phyloP scores from a whole-genome alignment of 2,113 vertebrate genomes.

The Trichomycterus rosablanca region DNA sequence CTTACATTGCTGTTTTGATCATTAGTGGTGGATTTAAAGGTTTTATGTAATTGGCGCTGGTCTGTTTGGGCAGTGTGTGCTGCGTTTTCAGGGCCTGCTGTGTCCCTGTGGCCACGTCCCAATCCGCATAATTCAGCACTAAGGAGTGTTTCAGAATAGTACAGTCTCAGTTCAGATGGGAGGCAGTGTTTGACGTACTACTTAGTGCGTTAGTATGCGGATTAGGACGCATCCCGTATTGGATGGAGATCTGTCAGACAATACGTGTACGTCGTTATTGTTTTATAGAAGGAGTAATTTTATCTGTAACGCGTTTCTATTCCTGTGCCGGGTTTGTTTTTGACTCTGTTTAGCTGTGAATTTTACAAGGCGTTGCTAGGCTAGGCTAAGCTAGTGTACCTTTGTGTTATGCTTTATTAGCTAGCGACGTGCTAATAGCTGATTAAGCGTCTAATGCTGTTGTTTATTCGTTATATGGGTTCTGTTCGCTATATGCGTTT shows the following conservation, averaged over 20 bases:
- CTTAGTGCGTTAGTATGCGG: not conserved
- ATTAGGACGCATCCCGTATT: not conserved
- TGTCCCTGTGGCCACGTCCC: not conserved
- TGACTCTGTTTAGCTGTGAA: not conserved
- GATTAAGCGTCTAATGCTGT: not conserved
- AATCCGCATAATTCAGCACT: not conserved
- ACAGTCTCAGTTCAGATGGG: too few species aligned
- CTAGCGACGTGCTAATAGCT: not conserved
- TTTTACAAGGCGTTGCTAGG: not conserved
- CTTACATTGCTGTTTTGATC: too few species aligned
- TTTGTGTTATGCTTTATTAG: not conserved
- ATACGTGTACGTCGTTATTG: not conserved
- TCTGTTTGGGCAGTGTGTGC: not conserved
- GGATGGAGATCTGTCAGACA: slow-evolving; percentile 3
- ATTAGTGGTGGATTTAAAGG: too few species aligned
- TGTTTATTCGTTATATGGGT: not conserved
- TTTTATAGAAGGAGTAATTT: not conserved
- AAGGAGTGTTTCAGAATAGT: not conserved
- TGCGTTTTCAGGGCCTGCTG: slow-evolving; percentile 12
- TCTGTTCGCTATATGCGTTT: not conserved
- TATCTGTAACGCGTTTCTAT: not conserved
- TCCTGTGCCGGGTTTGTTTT: not conserved
- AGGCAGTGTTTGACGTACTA: not conserved
- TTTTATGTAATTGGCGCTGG: not conserved
- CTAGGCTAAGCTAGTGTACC: not conserved